Percentiles rank a stretch among this genome's conserved stretches.
These are phyloP conservation scores for Meloidogyne exigua DNA, from an alignment of 1,140 invertebrate species.

Conservation along the genomic window DNA sequence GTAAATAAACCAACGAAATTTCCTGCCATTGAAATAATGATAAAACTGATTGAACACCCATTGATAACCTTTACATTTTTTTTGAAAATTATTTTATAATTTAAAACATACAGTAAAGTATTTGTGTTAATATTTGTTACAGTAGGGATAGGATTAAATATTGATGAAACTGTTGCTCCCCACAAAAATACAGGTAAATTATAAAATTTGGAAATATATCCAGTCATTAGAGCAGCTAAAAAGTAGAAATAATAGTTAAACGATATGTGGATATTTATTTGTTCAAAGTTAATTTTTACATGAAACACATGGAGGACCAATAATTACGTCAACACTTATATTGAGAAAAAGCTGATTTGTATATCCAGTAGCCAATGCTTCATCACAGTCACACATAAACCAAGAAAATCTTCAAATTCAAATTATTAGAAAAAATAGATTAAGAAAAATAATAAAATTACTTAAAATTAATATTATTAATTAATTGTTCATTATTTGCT, in stretches of 20 bases:
- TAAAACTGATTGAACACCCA: conserved; percentile 31
- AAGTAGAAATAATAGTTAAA: too few species aligned
- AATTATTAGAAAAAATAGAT: not conserved
- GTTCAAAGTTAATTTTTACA: conserved; percentile 27
- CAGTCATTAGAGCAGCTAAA: conserved; percentile 11
- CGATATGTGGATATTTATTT: too few species aligned
- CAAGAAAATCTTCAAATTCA: conserved; percentile 18
- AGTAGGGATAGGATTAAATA: not conserved
- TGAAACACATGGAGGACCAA: conserved; percentile 39
- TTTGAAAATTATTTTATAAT: not conserved
- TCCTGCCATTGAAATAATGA: conserved; percentile 41
- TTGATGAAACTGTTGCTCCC: conserved; percentile 25
- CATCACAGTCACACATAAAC: conserved; percentile 45
- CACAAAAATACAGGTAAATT: conserved; percentile 45
- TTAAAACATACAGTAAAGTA: not conserved
- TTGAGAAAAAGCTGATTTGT: conserved; percentile 28
- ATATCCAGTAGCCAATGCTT: conserved; percentile 39
- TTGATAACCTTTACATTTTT: conserved; percentile 4
- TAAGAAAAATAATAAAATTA: conserved; percentile 1
- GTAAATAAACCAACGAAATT: conserved; percentile 41
- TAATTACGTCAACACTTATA: conserved; percentile 38
- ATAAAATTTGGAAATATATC: conserved; percentile 27
- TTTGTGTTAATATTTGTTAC: not conserved
- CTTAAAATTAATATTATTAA: conserved; percentile 44
- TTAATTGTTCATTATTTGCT: conserved; percentile 20